Percentiles rank a stretch among this genome's conserved stretches.
Conservation (phyloP, 2,888 invertebrate species). For the Macrosiphum euphorbiae region DNA sequence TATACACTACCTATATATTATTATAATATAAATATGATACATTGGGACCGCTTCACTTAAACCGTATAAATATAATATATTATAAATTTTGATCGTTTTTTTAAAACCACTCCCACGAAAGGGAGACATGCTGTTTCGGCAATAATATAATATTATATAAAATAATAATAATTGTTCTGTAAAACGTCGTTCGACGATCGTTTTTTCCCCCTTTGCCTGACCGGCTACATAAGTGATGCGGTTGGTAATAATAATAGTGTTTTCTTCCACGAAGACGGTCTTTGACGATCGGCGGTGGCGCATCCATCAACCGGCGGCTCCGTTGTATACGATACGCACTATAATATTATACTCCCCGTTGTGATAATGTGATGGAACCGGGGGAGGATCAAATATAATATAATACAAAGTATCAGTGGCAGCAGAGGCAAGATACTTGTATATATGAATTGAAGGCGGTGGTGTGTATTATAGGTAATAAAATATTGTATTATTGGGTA, state of each 20-base stretch:
- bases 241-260: slow-evolving; percentile 47
- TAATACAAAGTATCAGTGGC: background rate
- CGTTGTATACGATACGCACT: background rate
- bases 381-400: background rate
- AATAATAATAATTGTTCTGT: slow-evolving; percentile 39
- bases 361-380: background rate
- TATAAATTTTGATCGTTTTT: background rate
- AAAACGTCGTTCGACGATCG: slow-evolving; percentile 53
- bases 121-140: background rate
- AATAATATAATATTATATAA: slow-evolving; percentile 13
- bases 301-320: background rate
- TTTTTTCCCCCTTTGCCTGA: slow-evolving; percentile 17
- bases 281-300: slow-evolving; percentile 27
- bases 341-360: slow-evolving; percentile 16
- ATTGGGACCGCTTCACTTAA: slow-evolving; percentile 20
- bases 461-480: slow-evolving; percentile 9
- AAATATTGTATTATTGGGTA: slow-evolving; percentile 32
- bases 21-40: background rate
- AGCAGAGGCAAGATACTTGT: background rate
- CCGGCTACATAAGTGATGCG: background rate
- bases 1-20: background rate
- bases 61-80: slow-evolving; percentile 24
- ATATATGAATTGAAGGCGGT: background rate
- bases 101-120: background rate
- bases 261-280: slow-evolving; percentile 50